These are phyloP conservation scores for Plutomurus gul DNA, from an alignment of 1,140 invertebrate genomes.

Conservation along the genomic window DNA sequence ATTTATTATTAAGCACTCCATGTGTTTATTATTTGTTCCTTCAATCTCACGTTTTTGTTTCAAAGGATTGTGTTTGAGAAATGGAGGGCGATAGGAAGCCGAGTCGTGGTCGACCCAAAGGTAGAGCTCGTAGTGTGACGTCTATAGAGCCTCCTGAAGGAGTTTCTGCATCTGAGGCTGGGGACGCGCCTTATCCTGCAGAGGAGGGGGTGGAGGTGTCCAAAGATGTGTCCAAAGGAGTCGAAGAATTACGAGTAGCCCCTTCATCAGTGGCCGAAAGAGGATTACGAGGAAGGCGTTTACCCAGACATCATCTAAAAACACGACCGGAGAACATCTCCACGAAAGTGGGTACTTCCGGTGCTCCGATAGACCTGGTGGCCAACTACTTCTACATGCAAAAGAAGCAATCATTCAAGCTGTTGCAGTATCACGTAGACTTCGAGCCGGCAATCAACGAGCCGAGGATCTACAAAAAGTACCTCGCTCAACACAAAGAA, in stretches of 20 bases:
- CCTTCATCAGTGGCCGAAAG: not conserved
- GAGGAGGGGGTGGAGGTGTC: no score
- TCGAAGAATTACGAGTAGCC: not conserved
- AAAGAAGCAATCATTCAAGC: slow-evolving; percentile 69
- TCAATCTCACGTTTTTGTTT: not conserved
- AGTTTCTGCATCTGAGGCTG: not conserved
- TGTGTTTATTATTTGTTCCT: not conserved
- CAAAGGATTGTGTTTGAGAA: no score
- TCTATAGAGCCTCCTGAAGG: not conserved
- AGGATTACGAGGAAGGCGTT: not conserved
- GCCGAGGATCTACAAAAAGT: slow-evolving; percentile 64
- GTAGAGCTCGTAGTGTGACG: not conserved
- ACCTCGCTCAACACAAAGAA: not conserved
- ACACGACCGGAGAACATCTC: not conserved
- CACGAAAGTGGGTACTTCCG: not conserved
- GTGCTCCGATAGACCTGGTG: slow-evolving; percentile 60
- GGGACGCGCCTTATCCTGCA: not conserved
- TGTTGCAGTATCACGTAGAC: slow-evolving; percentile 78
- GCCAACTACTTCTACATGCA: slow-evolving; percentile 78
- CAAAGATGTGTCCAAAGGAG: no score
- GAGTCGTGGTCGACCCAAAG: not conserved
- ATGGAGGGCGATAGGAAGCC: not conserved
- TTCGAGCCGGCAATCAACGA: slow-evolving; percentile 74
- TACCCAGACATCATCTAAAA: not conserved
- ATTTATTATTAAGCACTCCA: not conserved